phyloP scores from a whole-genome alignment of 1,140 invertebrate genomes.

The Drosophila ohnishii region DNA sequence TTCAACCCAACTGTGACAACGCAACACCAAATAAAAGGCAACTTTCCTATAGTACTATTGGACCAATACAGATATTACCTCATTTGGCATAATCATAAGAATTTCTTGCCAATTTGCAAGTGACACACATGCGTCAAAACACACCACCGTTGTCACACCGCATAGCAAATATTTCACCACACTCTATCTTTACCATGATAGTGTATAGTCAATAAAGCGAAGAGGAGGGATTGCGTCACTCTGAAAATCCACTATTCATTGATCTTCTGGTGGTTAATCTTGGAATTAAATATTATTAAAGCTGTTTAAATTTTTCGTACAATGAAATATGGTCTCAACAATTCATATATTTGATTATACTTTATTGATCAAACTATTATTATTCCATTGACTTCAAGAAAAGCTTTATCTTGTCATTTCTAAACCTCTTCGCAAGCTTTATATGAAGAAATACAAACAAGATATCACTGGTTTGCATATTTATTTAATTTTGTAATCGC shows the following conservation, averaged over 20 bases:
- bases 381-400: background rate
- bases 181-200: constrained; percentile 3
- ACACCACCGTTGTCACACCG: background rate
- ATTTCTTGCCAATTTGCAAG: constrained; percentile 17
- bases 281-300: background rate
- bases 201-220: background rate
- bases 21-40: background rate
- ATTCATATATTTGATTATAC: background rate
- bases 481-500: background rate
- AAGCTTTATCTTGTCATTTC: background rate
- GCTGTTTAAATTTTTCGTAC: background rate
- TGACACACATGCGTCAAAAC: constrained; percentile 17
- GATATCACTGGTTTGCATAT: background rate
- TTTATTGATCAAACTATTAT: background rate
- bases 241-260: background rate
- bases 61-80: constrained; percentile 26
- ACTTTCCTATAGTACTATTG: background rate
- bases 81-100: constrained; percentile 23
- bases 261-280: background rate
- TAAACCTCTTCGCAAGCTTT: background rate
- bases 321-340: no score
- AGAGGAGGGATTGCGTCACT: constrained; percentile 7
- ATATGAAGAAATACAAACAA: background rate
- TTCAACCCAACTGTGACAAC: background rate
- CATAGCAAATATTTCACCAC: background rate